Evolutionary conservation across 1,140 invertebrate species (phyloP), one percentile per base, ranked within the genome.

Genomic region (Agraylea sexmaculata): DNA sequence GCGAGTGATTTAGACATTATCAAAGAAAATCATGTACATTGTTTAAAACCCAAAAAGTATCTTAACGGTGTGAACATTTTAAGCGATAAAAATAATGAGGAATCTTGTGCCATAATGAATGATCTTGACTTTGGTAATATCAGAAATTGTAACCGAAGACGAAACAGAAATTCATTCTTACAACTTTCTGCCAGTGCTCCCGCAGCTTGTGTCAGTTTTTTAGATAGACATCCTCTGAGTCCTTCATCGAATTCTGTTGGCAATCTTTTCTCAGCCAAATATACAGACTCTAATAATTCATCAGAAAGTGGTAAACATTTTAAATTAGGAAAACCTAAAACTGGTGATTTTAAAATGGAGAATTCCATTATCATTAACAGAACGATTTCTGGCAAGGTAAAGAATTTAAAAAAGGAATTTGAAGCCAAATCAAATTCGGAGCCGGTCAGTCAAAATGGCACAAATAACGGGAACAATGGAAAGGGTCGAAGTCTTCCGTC

Each of bases 341-440:
- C 25, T 2, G 49, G 51, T 19, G 46, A 52, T 40, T 32, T 47
- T 10, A 42, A 52, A 42, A 37, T 48, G 6, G 49, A 49, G 12
- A 52, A 50, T 35, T 39, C 23, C 17, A 42, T 22, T 15, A 19
- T 31, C 13, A 45, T 37, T 7, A 40, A 27, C 21, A 42, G 58
- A 50, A 58, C 55, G 34, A 66, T 65, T 13, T 67, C 70, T 3
- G 80, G 80, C 7, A 76, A 78, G 47, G 85, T 89, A 13, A 77
- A 78, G 68, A 84, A 80, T 64, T 70, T 86, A 39, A 87, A 86
- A 60, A 82, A 82, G 57, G 83, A 86, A 55, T 86, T 88, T 56
- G 84, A 88, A 63, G 82, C 83, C 6, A 85, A 85, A 53, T 79
- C 75, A 3, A 73, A 60, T 28, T 56, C 47, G 41, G 40, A 49